A percentile compares a stretch with the other conserved stretches of the same genome.
phyloP scores from a whole-genome alignment of 2,888 invertebrate species.

The Lypha dubia region DNA sequence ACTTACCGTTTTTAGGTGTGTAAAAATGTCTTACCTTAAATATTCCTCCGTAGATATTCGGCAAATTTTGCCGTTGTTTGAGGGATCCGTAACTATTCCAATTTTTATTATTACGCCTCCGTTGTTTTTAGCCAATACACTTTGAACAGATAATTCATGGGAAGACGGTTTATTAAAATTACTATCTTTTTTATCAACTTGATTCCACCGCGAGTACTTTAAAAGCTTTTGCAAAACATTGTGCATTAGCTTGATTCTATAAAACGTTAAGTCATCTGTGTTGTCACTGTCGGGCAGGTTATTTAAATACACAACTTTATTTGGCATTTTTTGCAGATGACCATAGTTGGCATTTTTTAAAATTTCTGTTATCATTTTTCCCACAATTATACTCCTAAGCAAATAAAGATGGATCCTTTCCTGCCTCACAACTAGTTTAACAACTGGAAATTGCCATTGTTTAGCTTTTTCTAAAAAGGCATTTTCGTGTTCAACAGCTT shows the following conservation, averaged over 20 bases:
- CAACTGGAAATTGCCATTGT: slow-evolving; percentile 76
- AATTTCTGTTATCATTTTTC: slow-evolving; percentile 73
- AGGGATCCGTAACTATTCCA: slow-evolving; percentile 86
- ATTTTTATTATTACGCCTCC: slow-evolving; percentile 80
- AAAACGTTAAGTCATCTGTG: slow-evolving; percentile 73
- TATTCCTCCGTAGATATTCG: slow-evolving; percentile 74
- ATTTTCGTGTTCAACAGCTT: slow-evolving; percentile 29
- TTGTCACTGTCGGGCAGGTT: slow-evolving; percentile 1
- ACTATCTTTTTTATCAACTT: slow-evolving; percentile 55
- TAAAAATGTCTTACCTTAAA: slow-evolving; percentile 72
- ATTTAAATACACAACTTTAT: slow-evolving; percentile 17
- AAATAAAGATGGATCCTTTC: slow-evolving; percentile 77
- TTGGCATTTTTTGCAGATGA: slow-evolving; percentile 47
- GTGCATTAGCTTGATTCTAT: slow-evolving; percentile 75
- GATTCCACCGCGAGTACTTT: slow-evolving; percentile 75
- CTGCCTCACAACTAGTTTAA: slow-evolving; percentile 64
- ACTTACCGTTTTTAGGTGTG: not conserved
- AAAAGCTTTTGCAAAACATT: slow-evolving; percentile 75
- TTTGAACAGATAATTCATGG: slow-evolving; percentile 73
- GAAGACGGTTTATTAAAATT: slow-evolving; percentile 31
- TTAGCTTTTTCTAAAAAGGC: slow-evolving; percentile 72
- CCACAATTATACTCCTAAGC: slow-evolving; percentile 73
- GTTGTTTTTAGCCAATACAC: slow-evolving; percentile 59
- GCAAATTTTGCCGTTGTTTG: slow-evolving; percentile 84
- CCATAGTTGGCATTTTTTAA: slow-evolving; percentile 73